These are phyloP conservation scores for Archips xylosteana DNA, from an alignment of 2,888 invertebrate genomes.

Conservation along the genomic window DNA sequence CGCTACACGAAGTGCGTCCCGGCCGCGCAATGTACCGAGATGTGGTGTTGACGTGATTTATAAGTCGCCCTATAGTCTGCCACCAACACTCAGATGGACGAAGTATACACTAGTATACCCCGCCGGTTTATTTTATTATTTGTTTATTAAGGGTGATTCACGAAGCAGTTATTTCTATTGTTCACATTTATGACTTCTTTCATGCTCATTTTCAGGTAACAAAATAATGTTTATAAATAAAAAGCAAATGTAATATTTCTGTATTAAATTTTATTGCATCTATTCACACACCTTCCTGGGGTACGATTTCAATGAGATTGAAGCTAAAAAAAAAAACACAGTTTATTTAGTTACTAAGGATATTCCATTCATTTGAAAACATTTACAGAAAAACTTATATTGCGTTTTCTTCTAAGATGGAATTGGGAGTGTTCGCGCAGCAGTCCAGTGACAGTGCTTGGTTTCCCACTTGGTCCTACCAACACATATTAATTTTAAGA, in stretches of 20 bases:
- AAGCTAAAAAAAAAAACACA: slow-evolving; percentile 66
- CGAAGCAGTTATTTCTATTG: slow-evolving; percentile 6
- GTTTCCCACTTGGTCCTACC: slow-evolving; percentile 4
- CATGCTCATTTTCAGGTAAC: slow-evolving; percentile 10
- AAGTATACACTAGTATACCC: no score
- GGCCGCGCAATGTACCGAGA: no score
- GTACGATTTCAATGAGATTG: slow-evolving; percentile 74
- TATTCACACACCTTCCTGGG: slow-evolving; percentile 86
- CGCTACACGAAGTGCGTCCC: no score
- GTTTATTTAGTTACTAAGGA: slow-evolving; percentile 43
- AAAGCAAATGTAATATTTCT: slow-evolving; percentile 68
- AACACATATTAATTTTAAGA: not conserved
- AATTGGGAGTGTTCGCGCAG: slow-evolving; percentile 31
- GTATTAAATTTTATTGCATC: slow-evolving; percentile 86
- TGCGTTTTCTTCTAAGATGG: slow-evolving; percentile 32
- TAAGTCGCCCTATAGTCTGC: no score
- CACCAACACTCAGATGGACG: no score
- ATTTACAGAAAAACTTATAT: slow-evolving; percentile 24
- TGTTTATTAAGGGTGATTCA: slow-evolving; percentile 5
- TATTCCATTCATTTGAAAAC: slow-evolving; percentile 18
- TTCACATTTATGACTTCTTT: not conserved
- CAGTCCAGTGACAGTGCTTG: slow-evolving; percentile 9
- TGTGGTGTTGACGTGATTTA: no score
- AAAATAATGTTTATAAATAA: slow-evolving; percentile 44
- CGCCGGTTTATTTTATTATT: not conserved